phyloP scores from a whole-genome alignment of 2,797 vertebrate species.

The Aselliscus stoliczkanus region DNA sequence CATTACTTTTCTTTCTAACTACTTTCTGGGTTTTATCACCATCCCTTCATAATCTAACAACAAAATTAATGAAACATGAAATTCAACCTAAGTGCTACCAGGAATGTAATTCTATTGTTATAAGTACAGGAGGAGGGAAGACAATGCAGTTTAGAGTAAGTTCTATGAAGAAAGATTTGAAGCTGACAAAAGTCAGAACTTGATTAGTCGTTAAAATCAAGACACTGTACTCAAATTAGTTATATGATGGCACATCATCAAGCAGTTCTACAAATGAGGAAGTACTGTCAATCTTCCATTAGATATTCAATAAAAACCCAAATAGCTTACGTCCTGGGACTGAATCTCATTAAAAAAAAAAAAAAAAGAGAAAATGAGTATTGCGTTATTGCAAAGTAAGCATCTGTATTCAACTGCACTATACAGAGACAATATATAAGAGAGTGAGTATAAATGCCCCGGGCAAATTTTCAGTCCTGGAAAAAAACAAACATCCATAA shows the following conservation, averaged over 20 bases:
- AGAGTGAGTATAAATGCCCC: neutral
- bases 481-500: neutral
- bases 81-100: neutral
- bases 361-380: neutral
- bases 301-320: constrained; percentile 1
- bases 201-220: neutral
- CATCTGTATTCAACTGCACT: neutral
- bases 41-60: neutral
- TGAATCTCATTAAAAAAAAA: neutral
- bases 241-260: neutral
- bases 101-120: neutral
- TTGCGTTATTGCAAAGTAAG: neutral
- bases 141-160: neutral
- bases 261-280: neutral
- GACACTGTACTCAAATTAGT: neutral
- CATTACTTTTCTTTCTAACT: neutral
- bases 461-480: neutral
- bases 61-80: constrained; percentile 12
- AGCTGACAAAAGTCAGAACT: neutral
- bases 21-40: constrained; percentile 14
- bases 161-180: neutral
- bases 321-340: neutral
- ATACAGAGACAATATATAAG: neutral
- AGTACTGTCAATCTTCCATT: neutral
- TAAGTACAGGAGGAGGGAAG: neutral